These are phyloP conservation scores for Intoshia linei DNA, from an alignment of 1,140 invertebrate genomes.

Conservation along the genomic window DNA sequence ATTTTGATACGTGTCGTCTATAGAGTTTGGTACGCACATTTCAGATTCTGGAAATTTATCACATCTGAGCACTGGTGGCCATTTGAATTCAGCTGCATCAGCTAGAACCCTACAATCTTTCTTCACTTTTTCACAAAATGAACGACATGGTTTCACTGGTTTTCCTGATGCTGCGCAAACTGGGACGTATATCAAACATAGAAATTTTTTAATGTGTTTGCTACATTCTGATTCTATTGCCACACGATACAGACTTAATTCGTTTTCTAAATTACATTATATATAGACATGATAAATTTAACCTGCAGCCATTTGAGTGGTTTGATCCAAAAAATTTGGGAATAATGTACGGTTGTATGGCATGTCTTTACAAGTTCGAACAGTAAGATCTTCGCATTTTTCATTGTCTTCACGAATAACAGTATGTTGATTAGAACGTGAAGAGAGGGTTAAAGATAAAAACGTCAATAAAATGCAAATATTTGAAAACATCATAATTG, in stretches of 20 bases:
- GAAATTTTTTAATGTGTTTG: conserved; percentile 58
- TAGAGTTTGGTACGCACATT: conserved; percentile 56
- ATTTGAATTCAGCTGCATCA: conserved; percentile 57
- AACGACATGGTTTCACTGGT: conserved; percentile 58
- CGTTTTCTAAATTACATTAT: too few species aligned
- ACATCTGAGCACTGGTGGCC: conserved; percentile 71
- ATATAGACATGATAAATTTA: conserved; percentile 67
- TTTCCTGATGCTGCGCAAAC: conserved; percentile 48
- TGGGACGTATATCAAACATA: conserved; percentile 74
- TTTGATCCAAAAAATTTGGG: conserved; percentile 64
- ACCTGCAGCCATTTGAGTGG: conserved; percentile 69
- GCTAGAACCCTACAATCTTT: conserved; percentile 56
- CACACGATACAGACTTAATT: too few species aligned
- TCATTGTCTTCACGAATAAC: too few species aligned
- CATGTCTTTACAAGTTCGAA: conserved; percentile 58
- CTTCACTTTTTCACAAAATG: conserved; percentile 20
- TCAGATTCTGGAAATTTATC: conserved; percentile 45
- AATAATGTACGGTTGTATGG: conserved; percentile 75
- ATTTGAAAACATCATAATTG: too few species aligned
- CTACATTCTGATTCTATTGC: conserved; percentile 81
- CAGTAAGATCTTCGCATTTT: conserved; percentile 60
- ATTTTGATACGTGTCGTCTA: conserved; percentile 20
- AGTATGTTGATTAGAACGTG: too few species aligned
- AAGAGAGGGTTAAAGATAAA: too few species aligned
- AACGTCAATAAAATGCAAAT: too few species aligned